A percentile compares a stretch with the other conserved stretches of the same genome.
phyloP scores from a whole-genome alignment of 1,140 invertebrate genomes.

The Trichonephila inaurata region DNA sequence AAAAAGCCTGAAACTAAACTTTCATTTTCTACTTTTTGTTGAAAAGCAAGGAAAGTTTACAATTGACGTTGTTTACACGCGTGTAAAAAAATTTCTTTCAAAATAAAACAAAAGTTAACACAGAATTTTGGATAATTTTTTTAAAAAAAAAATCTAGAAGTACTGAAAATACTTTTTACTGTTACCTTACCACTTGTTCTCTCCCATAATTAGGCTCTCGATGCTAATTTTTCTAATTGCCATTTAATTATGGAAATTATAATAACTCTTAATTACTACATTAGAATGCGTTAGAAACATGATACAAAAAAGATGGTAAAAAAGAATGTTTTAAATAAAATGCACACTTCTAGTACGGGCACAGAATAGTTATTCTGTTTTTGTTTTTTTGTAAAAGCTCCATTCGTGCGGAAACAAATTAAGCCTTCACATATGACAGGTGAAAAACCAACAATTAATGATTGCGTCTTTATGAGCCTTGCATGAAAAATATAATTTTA shows the following conservation, averaged over 20 bases:
- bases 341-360: not conserved
- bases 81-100: not conserved
- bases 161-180: not conserved
- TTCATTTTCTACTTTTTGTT: not conserved
- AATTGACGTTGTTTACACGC: not conserved
- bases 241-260: conserved; percentile 69
- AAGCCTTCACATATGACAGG: conserved; percentile 17
- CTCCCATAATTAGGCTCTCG: conserved; percentile 1
- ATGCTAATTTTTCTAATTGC: conserved; percentile 72
- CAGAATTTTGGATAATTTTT: not conserved
- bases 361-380: not conserved
- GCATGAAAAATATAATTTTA: not conserved
- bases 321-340: not conserved
- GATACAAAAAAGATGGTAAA: conserved; percentile 61
- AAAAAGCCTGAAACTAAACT: not conserved
- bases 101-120: not conserved
- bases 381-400: not conserved
- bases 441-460: conserved; percentile 30
- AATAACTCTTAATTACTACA: conserved; percentile 68
- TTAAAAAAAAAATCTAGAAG: not conserved
- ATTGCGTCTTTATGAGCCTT: not conserved
- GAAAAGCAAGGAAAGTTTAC: not conserved
- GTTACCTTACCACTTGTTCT: not conserved
- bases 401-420: conserved; percentile 7
- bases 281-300: conserved; percentile 54